phyloP scores from a whole-genome alignment of 2,113 vertebrate genomes.

The Glaucidium brasilianum region DNA sequence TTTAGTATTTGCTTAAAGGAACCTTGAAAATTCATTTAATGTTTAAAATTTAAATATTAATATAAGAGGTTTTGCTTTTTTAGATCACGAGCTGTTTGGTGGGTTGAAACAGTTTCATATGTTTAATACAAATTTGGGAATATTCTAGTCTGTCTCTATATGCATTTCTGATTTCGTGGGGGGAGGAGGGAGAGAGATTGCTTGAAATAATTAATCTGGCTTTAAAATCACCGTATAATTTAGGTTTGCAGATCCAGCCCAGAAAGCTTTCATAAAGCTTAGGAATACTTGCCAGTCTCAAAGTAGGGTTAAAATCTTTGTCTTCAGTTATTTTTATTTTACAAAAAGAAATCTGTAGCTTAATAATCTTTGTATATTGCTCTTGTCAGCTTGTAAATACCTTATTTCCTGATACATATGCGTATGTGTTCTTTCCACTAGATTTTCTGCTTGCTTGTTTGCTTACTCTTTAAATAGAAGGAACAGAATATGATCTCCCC shows the following conservation, averaged over 20 bases:
- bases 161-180: not conserved
- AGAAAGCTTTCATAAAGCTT: not conserved
- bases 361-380: not conserved
- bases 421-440: not conserved
- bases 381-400: not conserved
- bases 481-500: not conserved
- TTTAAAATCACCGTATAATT: not conserved
- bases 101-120: not conserved
- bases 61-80: not conserved
- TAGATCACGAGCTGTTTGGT: not conserved
- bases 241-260: not conserved
- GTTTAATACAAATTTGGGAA: not conserved
- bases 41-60: not conserved
- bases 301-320: not conserved
- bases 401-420: not conserved
- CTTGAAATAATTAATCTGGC: not conserved
- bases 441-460: conserved; percentile 3
- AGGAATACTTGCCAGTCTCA: not conserved
- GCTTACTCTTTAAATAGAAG: not conserved
- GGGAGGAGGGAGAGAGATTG: not conserved
- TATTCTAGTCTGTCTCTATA: not conserved
- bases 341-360: not conserved
- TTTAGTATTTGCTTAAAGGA: not conserved
- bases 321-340: not conserved
- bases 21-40: not conserved